A percentile compares a stretch with the other conserved stretches of the same genome.
phyloP scores from a whole-genome alignment of 2,113 vertebrate species.

The Cathartes aura region DNA sequence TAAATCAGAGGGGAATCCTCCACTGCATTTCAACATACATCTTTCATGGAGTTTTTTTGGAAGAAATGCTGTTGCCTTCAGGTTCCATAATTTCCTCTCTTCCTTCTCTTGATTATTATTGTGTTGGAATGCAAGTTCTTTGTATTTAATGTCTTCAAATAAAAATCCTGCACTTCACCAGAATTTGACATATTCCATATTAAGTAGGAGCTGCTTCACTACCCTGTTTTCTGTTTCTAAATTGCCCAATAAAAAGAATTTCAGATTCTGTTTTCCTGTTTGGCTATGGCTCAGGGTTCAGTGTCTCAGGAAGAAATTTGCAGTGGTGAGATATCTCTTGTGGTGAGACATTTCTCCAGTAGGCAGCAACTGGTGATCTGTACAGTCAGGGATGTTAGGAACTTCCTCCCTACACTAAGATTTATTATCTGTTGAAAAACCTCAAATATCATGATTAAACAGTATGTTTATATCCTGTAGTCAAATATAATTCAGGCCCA shows the following conservation, averaged over 20 bases:
- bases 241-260: not conserved
- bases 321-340: not conserved
- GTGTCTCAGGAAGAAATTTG: not conserved
- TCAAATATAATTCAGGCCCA: accelerated
- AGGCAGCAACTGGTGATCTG: not conserved
- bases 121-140: not conserved
- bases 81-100: not conserved
- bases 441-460: not conserved
- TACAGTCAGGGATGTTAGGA: not conserved
- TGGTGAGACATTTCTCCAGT: not conserved
- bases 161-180: not conserved
- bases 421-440: not conserved
- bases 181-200: not conserved
- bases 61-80: not conserved
- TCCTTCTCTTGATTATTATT: not conserved
- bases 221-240: not conserved
- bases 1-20: not conserved
- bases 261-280: not conserved
- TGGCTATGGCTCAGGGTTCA: not conserved
- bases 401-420: not conserved
- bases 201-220: not conserved
- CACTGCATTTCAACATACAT: not conserved
- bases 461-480: not conserved
- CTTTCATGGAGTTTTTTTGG: not conserved
- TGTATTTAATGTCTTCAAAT: not conserved